phyloP scores from a whole-genome alignment of 1,140 invertebrate genomes.

The Neuroterus valhalla region DNA sequence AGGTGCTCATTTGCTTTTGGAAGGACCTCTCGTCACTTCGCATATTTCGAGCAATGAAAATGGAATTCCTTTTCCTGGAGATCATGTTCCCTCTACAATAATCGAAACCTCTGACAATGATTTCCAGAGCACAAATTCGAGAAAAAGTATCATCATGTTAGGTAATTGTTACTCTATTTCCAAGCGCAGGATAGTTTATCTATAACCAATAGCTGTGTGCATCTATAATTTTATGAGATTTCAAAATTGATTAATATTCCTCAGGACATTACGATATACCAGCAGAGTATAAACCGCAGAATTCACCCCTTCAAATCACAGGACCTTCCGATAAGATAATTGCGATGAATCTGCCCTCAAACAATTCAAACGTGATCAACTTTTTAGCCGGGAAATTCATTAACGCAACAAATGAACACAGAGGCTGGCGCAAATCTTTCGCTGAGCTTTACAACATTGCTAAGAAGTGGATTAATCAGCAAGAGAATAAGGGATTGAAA shows the following conservation, averaged over 20 bases:
- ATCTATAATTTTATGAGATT: too few species aligned
- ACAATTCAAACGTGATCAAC: slow-evolving; percentile 55
- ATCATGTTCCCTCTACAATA: slow-evolving; percentile 54
- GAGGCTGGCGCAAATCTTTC: slow-evolving; percentile 55
- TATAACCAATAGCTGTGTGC: slow-evolving; percentile 18
- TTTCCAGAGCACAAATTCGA: slow-evolving; percentile 52
- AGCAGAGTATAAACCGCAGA: slow-evolving; percentile 65
- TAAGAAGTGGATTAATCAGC: slow-evolving; percentile 80
- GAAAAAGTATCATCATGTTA: slow-evolving; percentile 63
- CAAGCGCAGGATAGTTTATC: slow-evolving; percentile 34
- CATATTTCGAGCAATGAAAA: slow-evolving; percentile 62
- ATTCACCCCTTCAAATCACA: slow-evolving; percentile 76
- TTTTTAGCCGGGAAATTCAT: slow-evolving; percentile 48
- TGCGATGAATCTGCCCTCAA: slow-evolving; percentile 51
- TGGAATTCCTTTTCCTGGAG: slow-evolving; percentile 48
- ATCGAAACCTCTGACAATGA: slow-evolving; percentile 53
- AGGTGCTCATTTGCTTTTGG: slow-evolving; percentile 79
- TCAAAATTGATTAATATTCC: slow-evolving; percentile 61
- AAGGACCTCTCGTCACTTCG: slow-evolving; percentile 78
- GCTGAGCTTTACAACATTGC: slow-evolving; percentile 48
- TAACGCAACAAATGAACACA: slow-evolving; percentile 45
- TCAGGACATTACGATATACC: slow-evolving; percentile 88
- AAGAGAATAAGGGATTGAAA: slow-evolving; percentile 82
- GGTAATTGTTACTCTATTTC: slow-evolving; percentile 53
- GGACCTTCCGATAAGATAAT: slow-evolving; percentile 75